Conservation (phyloP, 2,888 invertebrate genomes). For the Opisthograptis luteolata region DNA sequence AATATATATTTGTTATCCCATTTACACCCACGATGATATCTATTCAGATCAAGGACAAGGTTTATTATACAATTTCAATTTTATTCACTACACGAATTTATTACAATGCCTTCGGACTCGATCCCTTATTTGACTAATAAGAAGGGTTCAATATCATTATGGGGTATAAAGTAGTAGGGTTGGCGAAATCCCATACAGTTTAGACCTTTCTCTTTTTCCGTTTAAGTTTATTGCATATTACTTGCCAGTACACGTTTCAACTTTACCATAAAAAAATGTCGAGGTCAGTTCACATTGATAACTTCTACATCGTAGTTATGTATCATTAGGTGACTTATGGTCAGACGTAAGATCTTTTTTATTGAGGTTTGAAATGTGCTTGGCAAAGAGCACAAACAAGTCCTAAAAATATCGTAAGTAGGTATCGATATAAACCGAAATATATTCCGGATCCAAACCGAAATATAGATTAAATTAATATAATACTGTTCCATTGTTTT, state of each 20-base stretch:
- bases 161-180: conserved; percentile 32
- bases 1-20: no score
- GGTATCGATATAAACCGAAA: no score
- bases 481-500: no score
- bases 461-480: no score
- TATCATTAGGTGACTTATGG: no score
- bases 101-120: conserved; percentile 22
- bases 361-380: no score
- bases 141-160: conserved; percentile 38
- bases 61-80: conserved; percentile 22
- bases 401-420: no score
- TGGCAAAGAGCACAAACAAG: no score
- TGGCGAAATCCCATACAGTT: conserved; percentile 31
- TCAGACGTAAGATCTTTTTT: no score
- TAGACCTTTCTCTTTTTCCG: conserved; percentile 29
- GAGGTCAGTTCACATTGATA: background rate
- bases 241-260: conserved; percentile 2
- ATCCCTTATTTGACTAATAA: conserved; percentile 40
- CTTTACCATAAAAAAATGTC: background rate
- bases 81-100: conserved; percentile 26
- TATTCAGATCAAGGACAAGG: conserved; percentile 1
- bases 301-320: no score
- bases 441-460: no score
- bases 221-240: conserved; percentile 34
- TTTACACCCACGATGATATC: background rate